Base-by-base conservation (phyloP, 2,113 vertebrate species). In the Noturus placidus region DNA sequence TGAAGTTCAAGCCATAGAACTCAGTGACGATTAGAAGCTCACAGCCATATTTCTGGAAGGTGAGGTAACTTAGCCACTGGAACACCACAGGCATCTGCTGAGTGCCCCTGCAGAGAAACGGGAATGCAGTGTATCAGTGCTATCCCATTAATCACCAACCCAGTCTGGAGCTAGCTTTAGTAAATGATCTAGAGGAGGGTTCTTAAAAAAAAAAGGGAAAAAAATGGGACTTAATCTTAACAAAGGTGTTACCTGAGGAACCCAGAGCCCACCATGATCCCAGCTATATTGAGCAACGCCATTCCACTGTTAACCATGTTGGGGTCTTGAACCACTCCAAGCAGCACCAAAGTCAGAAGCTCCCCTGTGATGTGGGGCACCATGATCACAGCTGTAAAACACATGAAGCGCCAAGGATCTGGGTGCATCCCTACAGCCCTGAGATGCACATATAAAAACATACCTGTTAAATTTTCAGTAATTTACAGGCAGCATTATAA, bases 41-140 rank as follows among this genome's bases (percentile, higher is more conserved):
- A 83, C 94, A 97, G 91, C 96, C 95, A 78, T 99, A 99, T 93
- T 96, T 99, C 96, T 99, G 98, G 91, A 98, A 99, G 33, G 97
- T 97, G 86, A 99, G 87, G 87, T 98, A 98, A 91, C 97, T 94
- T 83, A 99, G 93, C 93, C 97, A 94, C 93, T 97, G 96, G 88
- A 99, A 98, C 85, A 96, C 93, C n/a, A 79, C 9, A 0, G 97
- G 96, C 97, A 99, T 98, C 82, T 98, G 96, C 93, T 97, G 91
- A 0, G 92, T 92, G 87, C 96, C 95, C 93, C 98, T 99, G 93
- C 25, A 89, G 35, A 38, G 61, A 19, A 19, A 85, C 33, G 80
- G 14, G 25, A 57, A 70, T n/a, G 17, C 67, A 67, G 33, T 42
- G 50, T 15, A 27, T 42, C 20, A 42, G 42, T 54, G 17, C 22